phyloP scores from a whole-genome alignment of 2,797 vertebrate species.

The Remorina albescens region DNA sequence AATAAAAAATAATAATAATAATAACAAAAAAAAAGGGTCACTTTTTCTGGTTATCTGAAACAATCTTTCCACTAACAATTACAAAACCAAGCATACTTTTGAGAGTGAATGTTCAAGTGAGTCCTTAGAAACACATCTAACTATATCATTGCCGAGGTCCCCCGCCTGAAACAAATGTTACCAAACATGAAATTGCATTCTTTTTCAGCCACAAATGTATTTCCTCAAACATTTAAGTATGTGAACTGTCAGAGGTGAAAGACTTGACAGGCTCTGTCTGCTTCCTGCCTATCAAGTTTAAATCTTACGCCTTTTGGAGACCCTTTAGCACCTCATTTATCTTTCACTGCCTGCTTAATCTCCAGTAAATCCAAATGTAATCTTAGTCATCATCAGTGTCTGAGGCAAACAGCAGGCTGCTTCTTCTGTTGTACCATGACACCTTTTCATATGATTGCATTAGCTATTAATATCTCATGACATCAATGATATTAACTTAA shows the following conservation, averaged over 20 bases:
- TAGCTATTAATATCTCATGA: constrained; percentile 6
- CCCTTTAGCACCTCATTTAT: constrained; percentile 26
- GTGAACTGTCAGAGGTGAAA: background rate
- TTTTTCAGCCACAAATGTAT: background rate
- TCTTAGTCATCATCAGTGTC: constrained; percentile 22
- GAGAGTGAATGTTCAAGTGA: background rate
- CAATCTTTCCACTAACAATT: background rate
- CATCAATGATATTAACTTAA: no score
- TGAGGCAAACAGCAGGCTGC: background rate
- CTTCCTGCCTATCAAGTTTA: constrained; percentile 6
- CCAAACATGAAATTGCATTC: background rate
- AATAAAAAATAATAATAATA: no score
- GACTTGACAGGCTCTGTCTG: background rate
- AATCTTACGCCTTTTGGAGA: constrained; percentile 36
- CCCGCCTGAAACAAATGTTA: constrained; percentile 1
- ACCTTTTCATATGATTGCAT: constrained; percentile 13
- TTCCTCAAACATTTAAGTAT: background rate
- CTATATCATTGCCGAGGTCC: background rate
- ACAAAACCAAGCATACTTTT: background rate
- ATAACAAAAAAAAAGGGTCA: no score
- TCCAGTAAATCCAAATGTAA: constrained; percentile 44
- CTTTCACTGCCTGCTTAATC: constrained; percentile 42
- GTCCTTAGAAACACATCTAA: background rate
- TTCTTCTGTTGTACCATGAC: constrained; percentile 6
- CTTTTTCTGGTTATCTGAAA: background rate